Percentiles rank a stretch among this genome's conserved stretches.
These are phyloP conservation scores for Actinemys pallida DNA, from an alignment of 2,113 vertebrate species.

Conservation along the genomic window DNA sequence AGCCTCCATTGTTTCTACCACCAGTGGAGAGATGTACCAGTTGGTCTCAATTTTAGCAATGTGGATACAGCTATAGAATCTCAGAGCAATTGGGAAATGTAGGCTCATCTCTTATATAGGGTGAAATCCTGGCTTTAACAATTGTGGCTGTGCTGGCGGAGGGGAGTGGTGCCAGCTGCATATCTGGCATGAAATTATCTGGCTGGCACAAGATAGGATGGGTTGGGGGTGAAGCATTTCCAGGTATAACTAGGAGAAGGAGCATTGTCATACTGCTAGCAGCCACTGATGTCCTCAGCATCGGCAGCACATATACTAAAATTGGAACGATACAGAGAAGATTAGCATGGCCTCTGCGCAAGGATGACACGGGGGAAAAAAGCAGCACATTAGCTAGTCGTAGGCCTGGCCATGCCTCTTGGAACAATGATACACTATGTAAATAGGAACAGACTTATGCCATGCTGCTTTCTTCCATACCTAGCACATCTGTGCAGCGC, in stretches of 20 bases:
- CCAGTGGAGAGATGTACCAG: not conserved
- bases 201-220: not conserved
- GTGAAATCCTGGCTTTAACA: not conserved
- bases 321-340: constrained; percentile 76
- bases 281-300: not conserved
- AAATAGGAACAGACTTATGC: not conserved
- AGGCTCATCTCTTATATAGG: not conserved
- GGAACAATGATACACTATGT: not conserved
- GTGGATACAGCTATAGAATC: not conserved
- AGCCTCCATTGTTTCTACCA: not conserved
- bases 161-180: not conserved
- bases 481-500: not conserved
- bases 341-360: constrained; percentile 67
- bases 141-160: not conserved
- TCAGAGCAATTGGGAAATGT: not conserved
- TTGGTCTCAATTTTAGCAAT: not conserved
- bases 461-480: not conserved
- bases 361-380: constrained; percentile 55
- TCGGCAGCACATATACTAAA: constrained; percentile 74
- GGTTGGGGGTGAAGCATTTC: not conserved
- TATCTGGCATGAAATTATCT: not conserved
- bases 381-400: not conserved
- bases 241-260: not conserved
- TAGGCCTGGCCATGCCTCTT: not conserved
- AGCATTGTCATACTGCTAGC: not conserved